Conservation (phyloP, 2,113 vertebrate species). For the Setophaga kirtlandii region DNA sequence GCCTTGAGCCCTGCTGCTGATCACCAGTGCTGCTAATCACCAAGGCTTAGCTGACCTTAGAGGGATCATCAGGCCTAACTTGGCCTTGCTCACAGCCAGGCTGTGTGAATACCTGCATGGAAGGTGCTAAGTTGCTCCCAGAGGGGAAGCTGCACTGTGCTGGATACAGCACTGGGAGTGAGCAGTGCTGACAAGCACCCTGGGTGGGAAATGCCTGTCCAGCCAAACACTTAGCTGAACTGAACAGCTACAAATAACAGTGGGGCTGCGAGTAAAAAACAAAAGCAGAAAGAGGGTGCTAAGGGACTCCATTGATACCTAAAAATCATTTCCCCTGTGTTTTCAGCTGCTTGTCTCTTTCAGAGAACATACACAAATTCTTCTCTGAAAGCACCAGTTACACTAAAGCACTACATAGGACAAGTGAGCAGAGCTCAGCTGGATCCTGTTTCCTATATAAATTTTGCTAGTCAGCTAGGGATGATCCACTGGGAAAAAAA, state of each 20-base stretch:
- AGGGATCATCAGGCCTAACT: not conserved
- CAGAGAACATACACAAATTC: constrained; percentile 2
- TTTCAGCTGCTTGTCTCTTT: constrained; percentile 34
- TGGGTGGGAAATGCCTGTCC: not conserved
- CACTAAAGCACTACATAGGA: constrained; percentile 34
- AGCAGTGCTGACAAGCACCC: not conserved
- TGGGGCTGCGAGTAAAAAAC: not conserved
- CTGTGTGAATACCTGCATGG: accelerated
- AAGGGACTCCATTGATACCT: not conserved
- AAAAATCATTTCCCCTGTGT: not conserved
- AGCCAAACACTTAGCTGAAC: not conserved
- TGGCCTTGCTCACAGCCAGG: not conserved
- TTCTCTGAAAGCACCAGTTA: constrained; percentile 3
- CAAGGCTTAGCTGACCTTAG: not conserved
- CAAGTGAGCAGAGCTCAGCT: constrained; percentile 55
- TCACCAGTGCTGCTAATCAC: not conserved
- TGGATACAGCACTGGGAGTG: accelerated
- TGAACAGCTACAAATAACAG: not conserved
- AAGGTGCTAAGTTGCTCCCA: not conserved
- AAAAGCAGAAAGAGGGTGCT: not conserved
- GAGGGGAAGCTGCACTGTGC: not conserved
- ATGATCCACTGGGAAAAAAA: constrained; percentile 36
- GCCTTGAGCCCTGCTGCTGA: not conserved
- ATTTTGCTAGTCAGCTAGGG: constrained; percentile 12
- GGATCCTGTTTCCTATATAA: constrained; percentile 57